Base-by-base conservation (phyloP, 1,140 invertebrate genomes). In the Trachymyrmex cornetzi region DNA sequence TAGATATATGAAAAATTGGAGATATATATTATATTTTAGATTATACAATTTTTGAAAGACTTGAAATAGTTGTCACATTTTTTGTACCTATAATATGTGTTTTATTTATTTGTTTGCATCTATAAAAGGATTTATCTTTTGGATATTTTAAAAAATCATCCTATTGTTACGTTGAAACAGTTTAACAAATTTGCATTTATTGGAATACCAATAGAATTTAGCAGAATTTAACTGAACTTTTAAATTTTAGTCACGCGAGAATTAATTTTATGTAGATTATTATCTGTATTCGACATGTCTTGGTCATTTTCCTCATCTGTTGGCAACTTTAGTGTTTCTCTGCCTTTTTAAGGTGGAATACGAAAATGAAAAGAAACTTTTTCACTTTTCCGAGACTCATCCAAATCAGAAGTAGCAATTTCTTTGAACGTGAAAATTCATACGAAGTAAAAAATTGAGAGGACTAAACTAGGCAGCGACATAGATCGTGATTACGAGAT, bases 331-430 rank as follows among this genome's bases (percentile, higher is more conserved):
- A 71, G 44, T 66, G 50, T 87, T 34, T 71, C 67, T 66, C 48
- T 44, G 38, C 34, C 34, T 38, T 63, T 82, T 79, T 85, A 57
- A 50, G 24, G 27, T 30, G 69, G 67, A 66, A 22, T 53, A 84
- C 19, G 79, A 48, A 66, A 72, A 82, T 87, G 67, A 85, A 72
- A 72, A 44, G 66, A 81, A 81, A 72, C 79, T 81, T 81, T 81
- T 57, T 66, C 5, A 81, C 79, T 81, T 63, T 81, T 71, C 16
- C 79, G 24, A 67, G 79, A 72, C 50, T 55, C 79, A 34, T 81
- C 12, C 66, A 81, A 72, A 81, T 81, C 79, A 57, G 22, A 81
- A 81, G 79, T 81, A 81, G 79, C 79, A 81, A 81, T 81, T 81
- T 81, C 53, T 81, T 24, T 69, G 79, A 59, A 81, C 53, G 50